These are phyloP conservation scores for Harpalus rubripes DNA, from an alignment of 2,888 invertebrate genomes.

Conservation along the genomic window DNA sequence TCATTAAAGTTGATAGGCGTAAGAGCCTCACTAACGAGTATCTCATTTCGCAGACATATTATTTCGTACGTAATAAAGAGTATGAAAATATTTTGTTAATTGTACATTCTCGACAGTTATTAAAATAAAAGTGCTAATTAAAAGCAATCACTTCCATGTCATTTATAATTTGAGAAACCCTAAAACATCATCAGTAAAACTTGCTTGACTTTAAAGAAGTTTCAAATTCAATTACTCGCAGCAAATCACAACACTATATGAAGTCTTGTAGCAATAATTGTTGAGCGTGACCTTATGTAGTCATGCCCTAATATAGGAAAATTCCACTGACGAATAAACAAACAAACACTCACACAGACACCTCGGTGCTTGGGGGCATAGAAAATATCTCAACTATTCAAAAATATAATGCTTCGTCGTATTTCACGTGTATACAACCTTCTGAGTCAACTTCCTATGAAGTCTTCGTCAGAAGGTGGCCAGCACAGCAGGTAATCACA, in stretches of 20 bases:
- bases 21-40: too few species aligned
- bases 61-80: too few species aligned
- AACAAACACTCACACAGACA: conserved; percentile 27
- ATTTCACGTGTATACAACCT: too few species aligned
- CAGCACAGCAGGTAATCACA: too few species aligned
- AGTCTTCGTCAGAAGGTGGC: too few species aligned
- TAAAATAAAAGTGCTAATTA: neutral
- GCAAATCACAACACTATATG: neutral
- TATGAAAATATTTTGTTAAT: too few species aligned
- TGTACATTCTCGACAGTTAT: too few species aligned
- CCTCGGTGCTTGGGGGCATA: neutral
- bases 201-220: conserved; percentile 4
- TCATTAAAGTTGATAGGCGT: too few species aligned
- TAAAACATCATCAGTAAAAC: conserved; percentile 4
- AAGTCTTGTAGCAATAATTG: conserved; percentile 21
- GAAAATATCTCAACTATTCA: conserved; percentile 12
- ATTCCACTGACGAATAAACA: conserved; percentile 28
- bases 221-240: conserved; percentile 33
- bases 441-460: too few species aligned
- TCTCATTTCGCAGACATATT: too few species aligned
- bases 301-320: conserved; percentile 56
- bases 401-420: too few species aligned
- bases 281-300: conserved; percentile 40
- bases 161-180: neutral
- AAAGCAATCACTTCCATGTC: neutral